Evolutionary conservation across 2,888 invertebrate genomes (phyloP), one percentile per base, ranked within the genome.

Genomic region (Tiliacea citrago): DNA sequence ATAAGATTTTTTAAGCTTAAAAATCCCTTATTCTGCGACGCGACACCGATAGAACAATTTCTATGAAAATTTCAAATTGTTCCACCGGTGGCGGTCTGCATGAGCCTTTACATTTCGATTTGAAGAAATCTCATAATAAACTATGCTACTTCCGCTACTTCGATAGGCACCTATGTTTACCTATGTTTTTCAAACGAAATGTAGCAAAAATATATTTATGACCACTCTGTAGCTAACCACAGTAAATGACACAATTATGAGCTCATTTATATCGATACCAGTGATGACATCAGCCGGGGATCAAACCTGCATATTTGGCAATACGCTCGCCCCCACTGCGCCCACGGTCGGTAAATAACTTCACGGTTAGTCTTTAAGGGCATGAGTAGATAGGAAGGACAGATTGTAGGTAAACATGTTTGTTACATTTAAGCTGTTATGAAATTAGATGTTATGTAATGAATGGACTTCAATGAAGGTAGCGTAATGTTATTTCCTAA

Each of bases 261-360:
- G 85, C 85, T 87, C 88, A 87, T 87, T 82, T 81, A 39, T 18
- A 84, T 81, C 82, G 79, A 77, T 81, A 85, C n/a, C 51, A 60
- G 62, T 62, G 89, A 89, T 91, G 91, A 91, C 90, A 90, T 91
- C 90, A 91, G 80, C 77, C 76, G 87, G 85, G 88, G 72, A 90
- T 90, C 90, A 88, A 91, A 90, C 87, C 84, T 83, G 85, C 88
- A 89, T 91, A 90, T 90, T 90, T 88, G 90, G 90, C 77, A 84
- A 86, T 81, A 78, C 62, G 81, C 73, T 87, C 91, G 88, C 83
- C 89, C 85, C 85, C 87, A 82, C 83, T 83, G 88, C 84, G 83
- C 81, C 82, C 86, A 83, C 82, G 81, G 73, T 67, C 62, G 60
- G 83, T 60, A 85, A 86, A 86, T 85, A 87, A 72, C 86, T 84